Percentiles rank a stretch among this genome's conserved stretches.
These are phyloP conservation scores for Vanacampus margaritifer DNA, from an alignment of 2,113 vertebrate genomes.

Conservation along the genomic window DNA sequence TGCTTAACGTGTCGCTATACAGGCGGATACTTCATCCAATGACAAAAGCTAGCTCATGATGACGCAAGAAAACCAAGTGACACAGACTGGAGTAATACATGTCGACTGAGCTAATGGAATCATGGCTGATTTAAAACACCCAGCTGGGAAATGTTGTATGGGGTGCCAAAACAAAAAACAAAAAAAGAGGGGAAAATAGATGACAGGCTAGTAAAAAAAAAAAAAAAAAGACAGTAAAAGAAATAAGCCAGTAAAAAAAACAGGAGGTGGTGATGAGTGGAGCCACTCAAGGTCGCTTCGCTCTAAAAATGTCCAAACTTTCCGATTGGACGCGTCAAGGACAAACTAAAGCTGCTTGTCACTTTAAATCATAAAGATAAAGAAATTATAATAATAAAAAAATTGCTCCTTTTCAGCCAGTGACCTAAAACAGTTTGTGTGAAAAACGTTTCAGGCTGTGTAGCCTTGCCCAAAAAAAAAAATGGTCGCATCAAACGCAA, in stretches of 20 bases:
- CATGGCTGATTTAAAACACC: neutral
- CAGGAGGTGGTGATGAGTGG: neutral
- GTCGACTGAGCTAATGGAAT: neutral
- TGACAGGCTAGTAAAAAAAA: neutral
- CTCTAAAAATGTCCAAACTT: neutral
- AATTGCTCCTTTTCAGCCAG: neutral
- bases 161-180: neutral
- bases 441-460: neutral
- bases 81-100: neutral
- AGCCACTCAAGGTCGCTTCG: constrained; percentile 12
- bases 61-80: neutral
- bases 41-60: neutral
- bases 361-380: neutral
- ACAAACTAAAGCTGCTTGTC: neutral
- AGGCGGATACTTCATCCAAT: neutral
- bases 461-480: no score
- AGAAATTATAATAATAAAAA: neutral
- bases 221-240: neutral
- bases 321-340: constrained; percentile 1
- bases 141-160: neutral
- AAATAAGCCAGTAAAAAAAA: neutral
- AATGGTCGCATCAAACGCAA: no score
- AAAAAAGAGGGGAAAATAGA: neutral
- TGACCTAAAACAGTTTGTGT: neutral
- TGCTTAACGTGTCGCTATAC: no score